phyloP scores from a whole-genome alignment of 2,113 vertebrate species.

The Odocoileus virginianus region DNA sequence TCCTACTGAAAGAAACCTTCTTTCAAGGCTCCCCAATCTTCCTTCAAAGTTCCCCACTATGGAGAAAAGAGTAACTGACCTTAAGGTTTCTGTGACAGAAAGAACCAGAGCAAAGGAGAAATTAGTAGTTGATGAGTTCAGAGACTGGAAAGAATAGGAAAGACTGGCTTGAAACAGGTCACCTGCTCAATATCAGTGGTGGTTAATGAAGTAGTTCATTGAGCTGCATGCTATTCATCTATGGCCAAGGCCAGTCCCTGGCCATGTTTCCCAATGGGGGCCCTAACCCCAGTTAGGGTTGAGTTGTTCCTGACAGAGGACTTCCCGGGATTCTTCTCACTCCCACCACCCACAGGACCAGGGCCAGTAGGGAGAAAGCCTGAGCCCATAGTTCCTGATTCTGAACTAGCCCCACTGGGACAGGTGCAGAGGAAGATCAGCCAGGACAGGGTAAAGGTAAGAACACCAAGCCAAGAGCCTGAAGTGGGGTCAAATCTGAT shows the following conservation, averaged over 20 bases:
- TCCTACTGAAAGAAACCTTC: background rate
- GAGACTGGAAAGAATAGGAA: background rate
- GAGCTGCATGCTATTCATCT: background rate
- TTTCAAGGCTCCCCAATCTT: background rate
- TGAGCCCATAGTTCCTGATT: background rate
- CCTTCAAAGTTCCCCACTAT: background rate
- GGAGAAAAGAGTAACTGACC: background rate
- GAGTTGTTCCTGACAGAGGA: background rate
- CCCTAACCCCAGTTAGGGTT: background rate
- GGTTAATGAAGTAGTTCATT: background rate
- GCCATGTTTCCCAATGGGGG: background rate
- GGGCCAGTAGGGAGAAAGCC: background rate
- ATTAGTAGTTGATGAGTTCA: background rate
- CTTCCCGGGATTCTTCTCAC: background rate
- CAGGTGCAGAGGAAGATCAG: background rate
- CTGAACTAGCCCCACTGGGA: background rate
- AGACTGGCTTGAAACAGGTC: background rate
- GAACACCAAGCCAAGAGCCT: background rate
- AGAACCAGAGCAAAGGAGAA: background rate
- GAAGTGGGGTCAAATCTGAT: background rate
- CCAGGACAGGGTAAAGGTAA: background rate
- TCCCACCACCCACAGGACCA: background rate
- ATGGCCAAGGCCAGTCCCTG: background rate
- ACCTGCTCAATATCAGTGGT: background rate
- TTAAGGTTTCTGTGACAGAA: background rate